phyloP scores from a whole-genome alignment of 64 coral and sea anemone species.

The Actinia equina region DNA sequence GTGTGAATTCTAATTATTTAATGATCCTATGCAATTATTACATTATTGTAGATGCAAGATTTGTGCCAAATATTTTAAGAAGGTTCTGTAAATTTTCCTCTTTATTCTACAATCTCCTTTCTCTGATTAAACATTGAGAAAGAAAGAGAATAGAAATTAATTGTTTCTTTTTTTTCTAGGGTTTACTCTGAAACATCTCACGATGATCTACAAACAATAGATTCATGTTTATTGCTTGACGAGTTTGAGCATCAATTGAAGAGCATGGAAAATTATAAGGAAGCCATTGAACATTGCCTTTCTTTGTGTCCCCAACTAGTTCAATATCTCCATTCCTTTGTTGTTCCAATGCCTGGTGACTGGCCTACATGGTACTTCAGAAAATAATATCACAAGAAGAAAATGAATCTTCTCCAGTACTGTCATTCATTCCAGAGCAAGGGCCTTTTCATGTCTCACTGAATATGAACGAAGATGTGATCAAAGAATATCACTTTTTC shows the following conservation, averaged over 20 bases:
- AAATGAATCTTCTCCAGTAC: slow-evolving; percentile 6
- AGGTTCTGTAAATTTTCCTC: too few relatives aligned
- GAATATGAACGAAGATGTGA: slow-evolving; percentile 34
- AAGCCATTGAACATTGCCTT: not conserved
- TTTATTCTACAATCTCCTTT: too few relatives aligned
- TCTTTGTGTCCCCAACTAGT: not conserved
- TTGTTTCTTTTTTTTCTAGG: not conserved
- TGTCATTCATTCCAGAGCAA: slow-evolving; percentile 53
- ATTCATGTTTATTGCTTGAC: not conserved
- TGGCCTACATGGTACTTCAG: slow-evolving; percentile 66
- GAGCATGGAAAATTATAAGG: not conserved
- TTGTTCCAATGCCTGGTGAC: slow-evolving; percentile 49
- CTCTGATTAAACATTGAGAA: too few relatives aligned
- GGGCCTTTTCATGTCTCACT: slow-evolving; percentile 59
- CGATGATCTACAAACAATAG: not conserved
- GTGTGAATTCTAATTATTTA: too few relatives aligned
- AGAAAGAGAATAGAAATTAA: too few relatives aligned
- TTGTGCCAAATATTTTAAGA: too few relatives aligned
- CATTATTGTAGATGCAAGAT: too few relatives aligned
- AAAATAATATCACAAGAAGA: slow-evolving; percentile 38
- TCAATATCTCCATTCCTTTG: not conserved
- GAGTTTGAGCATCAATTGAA: not conserved
- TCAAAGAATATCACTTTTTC: not conserved
- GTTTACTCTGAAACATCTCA: not conserved
- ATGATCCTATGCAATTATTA: too few relatives aligned